These are phyloP conservation scores for Anastatus disparis DNA, from an alignment of 1,140 invertebrate species.

Conservation along the genomic window DNA sequence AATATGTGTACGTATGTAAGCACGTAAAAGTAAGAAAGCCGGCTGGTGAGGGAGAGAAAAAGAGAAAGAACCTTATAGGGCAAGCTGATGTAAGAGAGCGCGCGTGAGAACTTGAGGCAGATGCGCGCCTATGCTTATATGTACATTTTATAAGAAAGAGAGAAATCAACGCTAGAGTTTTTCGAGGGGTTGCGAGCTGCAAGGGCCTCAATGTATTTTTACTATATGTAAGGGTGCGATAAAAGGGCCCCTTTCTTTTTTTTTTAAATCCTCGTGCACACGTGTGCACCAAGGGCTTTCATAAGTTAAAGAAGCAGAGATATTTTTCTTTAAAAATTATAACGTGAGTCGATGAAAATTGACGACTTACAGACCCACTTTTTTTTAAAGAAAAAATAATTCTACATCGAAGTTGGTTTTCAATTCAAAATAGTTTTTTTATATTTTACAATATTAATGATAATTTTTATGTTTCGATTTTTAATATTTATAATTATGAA, in stretches of 20 bases:
- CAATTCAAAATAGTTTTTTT: too few relatives aligned
- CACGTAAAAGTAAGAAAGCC: not conserved
- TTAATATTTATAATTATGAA: too few relatives aligned
- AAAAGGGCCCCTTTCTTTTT: not conserved
- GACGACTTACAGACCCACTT: not conserved
- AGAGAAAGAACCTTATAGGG: not conserved
- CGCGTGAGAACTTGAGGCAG: conserved; percentile 57
- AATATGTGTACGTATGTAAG: not conserved
- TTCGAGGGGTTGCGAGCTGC: conserved; percentile 18
- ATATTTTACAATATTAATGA: too few relatives aligned
- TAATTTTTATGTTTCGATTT: too few relatives aligned
- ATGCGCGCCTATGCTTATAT: too few relatives aligned
- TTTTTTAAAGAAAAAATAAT: not conserved
- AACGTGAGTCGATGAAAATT: not conserved
- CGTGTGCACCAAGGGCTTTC: too few relatives aligned
- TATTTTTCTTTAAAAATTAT: conserved; percentile 26
- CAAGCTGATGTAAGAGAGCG: conserved; percentile 40
- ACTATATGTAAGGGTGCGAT: not conserved
- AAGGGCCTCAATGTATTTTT: conserved; percentile 25
- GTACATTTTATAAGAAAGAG: too few relatives aligned
- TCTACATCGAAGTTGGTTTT: too few relatives aligned
- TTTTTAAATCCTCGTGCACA: not conserved
- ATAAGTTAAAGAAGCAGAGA: not conserved
- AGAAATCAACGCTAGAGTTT: conserved; percentile 49
- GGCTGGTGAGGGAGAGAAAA: not conserved